These are phyloP conservation scores for Ibycter americanus DNA, from an alignment of 2,797 vertebrate genomes.

Conservation along the genomic window DNA sequence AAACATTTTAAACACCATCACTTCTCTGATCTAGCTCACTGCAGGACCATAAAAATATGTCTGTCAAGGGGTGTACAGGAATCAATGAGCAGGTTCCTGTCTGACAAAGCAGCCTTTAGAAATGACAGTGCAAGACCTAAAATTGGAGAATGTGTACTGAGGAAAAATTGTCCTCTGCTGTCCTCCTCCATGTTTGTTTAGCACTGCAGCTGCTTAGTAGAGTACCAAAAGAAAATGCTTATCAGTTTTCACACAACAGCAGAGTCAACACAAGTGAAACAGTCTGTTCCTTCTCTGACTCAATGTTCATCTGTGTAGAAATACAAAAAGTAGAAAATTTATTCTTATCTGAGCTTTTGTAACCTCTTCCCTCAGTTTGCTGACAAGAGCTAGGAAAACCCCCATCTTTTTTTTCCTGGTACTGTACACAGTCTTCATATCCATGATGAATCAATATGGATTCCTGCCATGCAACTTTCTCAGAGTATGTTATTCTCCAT, in stretches of 20 bases:
- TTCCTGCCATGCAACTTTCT: not conserved
- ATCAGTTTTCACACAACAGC: not conserved
- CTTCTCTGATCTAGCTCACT: not conserved
- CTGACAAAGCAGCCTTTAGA: not conserved
- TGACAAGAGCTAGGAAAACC: not conserved
- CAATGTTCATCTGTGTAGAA: not conserved
- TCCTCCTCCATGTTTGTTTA: not conserved
- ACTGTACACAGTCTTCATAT: not conserved
- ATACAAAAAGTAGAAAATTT: not conserved
- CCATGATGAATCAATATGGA: not conserved
- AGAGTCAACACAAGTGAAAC: not conserved
- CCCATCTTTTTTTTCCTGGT: not conserved
- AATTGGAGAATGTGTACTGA: fast-evolving
- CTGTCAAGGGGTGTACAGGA: not conserved
- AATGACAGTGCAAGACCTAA: not conserved
- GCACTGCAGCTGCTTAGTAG: not conserved
- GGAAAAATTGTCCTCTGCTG: not conserved
- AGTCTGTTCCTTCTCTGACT: not conserved
- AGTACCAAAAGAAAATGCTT: not conserved
- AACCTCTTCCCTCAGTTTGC: not conserved
- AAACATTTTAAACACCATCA: not conserved
- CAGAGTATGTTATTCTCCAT: not conserved
- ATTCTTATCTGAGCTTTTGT: not conserved
- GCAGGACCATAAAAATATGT: not conserved
- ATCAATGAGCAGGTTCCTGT: not conserved